Conservation (phyloP, 92 coral and sea anemone species). For the Muricea muricata region DNA sequence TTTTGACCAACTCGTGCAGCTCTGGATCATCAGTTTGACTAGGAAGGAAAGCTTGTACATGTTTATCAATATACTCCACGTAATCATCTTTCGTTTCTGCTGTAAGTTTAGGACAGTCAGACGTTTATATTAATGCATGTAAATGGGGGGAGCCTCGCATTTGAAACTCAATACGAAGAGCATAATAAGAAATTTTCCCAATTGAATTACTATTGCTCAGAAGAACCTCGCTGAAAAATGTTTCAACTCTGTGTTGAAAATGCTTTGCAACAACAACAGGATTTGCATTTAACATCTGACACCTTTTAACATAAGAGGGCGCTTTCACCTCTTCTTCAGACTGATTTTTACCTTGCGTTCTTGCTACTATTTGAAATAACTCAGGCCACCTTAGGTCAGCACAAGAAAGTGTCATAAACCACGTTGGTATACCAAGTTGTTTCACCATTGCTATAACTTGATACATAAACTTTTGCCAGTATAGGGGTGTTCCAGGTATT, state of each 20-base stretch:
- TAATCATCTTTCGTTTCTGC: not conserved
- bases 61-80: not conserved
- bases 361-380: not conserved
- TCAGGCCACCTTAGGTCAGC: not conserved
- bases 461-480: not conserved
- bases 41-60: not conserved
- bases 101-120: not conserved
- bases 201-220: not conserved
- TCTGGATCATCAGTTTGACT: not conserved
- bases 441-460: not conserved
- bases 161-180: not conserved
- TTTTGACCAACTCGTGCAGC: not conserved
- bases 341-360: not conserved
- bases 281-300: not conserved
- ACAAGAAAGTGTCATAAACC: not conserved
- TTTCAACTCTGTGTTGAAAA: not conserved
- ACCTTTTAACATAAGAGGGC: not conserved
- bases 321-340: not conserved
- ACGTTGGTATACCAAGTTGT: not conserved
- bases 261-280: conserved; percentile 4
- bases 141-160: not conserved
- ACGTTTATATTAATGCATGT: not conserved
- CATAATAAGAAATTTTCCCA: not conserved
- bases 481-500: not conserved
- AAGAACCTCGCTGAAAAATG: not conserved